phyloP scores from a whole-genome alignment of 1,140 invertebrate genomes.

The Temnothorax longispinosus region DNA sequence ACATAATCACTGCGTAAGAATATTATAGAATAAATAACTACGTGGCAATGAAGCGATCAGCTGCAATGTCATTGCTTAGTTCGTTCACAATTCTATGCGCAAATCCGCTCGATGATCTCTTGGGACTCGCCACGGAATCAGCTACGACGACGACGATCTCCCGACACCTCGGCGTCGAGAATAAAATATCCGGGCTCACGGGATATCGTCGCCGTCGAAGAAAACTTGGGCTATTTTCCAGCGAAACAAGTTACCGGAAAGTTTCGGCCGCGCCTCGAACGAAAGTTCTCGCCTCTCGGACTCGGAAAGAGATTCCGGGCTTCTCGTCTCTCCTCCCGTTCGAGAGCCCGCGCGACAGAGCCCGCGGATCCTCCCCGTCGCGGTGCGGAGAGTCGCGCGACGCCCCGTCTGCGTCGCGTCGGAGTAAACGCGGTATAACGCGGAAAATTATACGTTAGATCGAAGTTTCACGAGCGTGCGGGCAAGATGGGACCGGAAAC shows the following conservation, averaged over 20 bases:
- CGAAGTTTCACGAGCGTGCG: constrained; percentile 41
- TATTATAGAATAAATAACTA: not conserved
- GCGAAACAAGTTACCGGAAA: constrained; percentile 61
- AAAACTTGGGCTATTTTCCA: constrained; percentile 64
- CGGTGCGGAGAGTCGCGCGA: not conserved
- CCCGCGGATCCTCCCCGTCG: not conserved
- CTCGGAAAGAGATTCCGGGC: constrained; percentile 44
- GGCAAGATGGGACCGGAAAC: constrained; percentile 40
- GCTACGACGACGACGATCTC: constrained; percentile 49
- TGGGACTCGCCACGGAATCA: not conserved
- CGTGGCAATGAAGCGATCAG: not conserved
- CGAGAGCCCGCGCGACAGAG: constrained; percentile 14
- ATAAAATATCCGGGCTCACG: constrained; percentile 56
- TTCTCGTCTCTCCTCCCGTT: not conserved
- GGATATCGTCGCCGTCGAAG: constrained; percentile 54
- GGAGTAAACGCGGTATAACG: constrained; percentile 45
- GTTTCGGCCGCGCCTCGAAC: constrained; percentile 45
- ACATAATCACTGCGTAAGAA: not conserved
- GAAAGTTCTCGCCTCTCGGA: constrained; percentile 38
- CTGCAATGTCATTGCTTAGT: not conserved
- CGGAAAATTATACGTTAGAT: constrained; percentile 51
- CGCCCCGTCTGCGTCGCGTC: constrained; percentile 8
- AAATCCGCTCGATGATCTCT: constrained; percentile 15
- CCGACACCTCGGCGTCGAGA: constrained; percentile 73
- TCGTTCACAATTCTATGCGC: not conserved